These are phyloP conservation scores for Gavialis gangeticus DNA, from an alignment of 2,113 vertebrate genomes.

Conservation along the genomic window DNA sequence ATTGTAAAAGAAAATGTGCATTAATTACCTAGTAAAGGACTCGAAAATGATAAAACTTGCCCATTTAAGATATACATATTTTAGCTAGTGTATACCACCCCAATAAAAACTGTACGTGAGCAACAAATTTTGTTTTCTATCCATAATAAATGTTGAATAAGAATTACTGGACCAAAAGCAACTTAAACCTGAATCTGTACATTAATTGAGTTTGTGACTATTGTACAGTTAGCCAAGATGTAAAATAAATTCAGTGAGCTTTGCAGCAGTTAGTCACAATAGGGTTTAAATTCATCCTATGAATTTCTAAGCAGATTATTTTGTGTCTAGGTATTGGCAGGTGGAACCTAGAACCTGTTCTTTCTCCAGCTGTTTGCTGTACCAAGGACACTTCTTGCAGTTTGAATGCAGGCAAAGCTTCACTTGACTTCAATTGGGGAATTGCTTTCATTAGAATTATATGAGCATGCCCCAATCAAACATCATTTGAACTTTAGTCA, in stretches of 20 bases:
- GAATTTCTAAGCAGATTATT: background rate
- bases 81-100: background rate
- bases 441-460: background rate
- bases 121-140: background rate
- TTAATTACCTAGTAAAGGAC: background rate
- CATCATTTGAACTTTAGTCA: background rate
- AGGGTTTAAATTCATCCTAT: background rate
- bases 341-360: background rate
- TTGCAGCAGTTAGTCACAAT: background rate
- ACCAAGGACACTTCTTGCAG: background rate
- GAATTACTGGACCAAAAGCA: background rate
- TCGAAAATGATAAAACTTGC: background rate
- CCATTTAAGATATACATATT: background rate
- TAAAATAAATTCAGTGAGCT: background rate
- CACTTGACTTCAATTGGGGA: background rate
- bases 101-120: background rate
- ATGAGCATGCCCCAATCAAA: background rate
- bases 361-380: background rate
- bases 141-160: background rate
- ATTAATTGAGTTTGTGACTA: too few relatives aligned
- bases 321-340: background rate
- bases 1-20: background rate
- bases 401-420: background rate
- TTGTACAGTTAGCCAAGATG: accelerated
- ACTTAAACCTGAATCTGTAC: background rate